Evolutionary conservation across 2,797 vertebrate genomes (phyloP).

Genomic region (Varecia variegata): DNA sequence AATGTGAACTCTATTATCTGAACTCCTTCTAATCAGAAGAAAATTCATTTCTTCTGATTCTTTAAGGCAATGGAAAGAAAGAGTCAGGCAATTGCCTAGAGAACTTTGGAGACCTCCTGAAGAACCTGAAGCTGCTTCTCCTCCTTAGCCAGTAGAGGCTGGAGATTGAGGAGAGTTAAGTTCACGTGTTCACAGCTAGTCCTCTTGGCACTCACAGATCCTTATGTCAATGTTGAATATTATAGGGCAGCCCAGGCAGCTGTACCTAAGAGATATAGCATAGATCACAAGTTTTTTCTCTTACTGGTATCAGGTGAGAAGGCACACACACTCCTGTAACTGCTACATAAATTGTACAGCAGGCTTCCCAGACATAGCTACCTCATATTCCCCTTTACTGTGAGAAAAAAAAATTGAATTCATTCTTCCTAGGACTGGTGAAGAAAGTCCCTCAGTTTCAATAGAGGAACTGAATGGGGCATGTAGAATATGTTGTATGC

Average conservation of each 20-base stretch:
- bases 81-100: background rate
- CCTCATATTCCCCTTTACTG: background rate
- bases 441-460: background rate
- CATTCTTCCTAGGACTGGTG: background rate
- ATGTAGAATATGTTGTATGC: background rate
- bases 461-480: background rate
- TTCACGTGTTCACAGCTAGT: background rate
- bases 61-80: background rate
- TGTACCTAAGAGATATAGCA: background rate
- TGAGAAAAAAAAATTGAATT: background rate
- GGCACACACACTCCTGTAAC: accelerated
- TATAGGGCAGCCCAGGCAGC: background rate
- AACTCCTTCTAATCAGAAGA: background rate
- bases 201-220: background rate
- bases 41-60: conserved; percentile 4
- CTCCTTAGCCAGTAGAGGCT: background rate
- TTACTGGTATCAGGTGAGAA: background rate
- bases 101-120: background rate
- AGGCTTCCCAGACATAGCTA: background rate
- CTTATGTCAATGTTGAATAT: background rate
- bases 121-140: background rate
- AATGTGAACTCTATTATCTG: background rate
- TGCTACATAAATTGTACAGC: background rate
- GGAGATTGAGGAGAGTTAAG: background rate
- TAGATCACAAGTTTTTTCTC: background rate